phyloP scores from a whole-genome alignment of 2,113 vertebrate genomes.

The Nibea albiflora region DNA sequence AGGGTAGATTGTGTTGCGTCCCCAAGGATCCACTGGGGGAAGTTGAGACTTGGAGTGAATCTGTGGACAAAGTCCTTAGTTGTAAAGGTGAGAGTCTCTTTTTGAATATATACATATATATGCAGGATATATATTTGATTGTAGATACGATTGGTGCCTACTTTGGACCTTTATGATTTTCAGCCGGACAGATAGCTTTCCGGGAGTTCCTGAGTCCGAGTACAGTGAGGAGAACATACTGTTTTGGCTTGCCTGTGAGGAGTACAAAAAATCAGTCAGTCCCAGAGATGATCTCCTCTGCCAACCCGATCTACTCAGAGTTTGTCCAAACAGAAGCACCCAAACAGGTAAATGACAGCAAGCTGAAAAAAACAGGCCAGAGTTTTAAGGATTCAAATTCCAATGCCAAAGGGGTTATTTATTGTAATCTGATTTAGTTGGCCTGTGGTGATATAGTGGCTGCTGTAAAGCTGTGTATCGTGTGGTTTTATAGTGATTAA shows the following conservation, averaged over 20 bases:
- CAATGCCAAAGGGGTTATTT: background rate
- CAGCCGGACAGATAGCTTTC: slow-evolving; percentile 92
- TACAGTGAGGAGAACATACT: slow-evolving; percentile 98
- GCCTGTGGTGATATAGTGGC: background rate
- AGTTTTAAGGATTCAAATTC: background rate
- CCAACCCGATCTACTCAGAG: slow-evolving; percentile 93
- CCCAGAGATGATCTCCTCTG: slow-evolving; percentile 88
- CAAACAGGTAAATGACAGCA: slow-evolving; percentile 88
- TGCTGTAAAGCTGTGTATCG: background rate
- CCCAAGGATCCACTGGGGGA: slow-evolving; percentile 87
- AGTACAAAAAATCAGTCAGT: slow-evolving; percentile 90
- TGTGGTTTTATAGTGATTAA: background rate
- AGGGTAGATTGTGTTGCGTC: slow-evolving; percentile 94
- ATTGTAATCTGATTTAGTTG: background rate
- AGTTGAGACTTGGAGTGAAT: slow-evolving; percentile 88
- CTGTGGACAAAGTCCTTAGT: slow-evolving; percentile 91
- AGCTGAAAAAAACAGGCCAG: background rate
- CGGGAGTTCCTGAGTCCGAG: slow-evolving; percentile 91
- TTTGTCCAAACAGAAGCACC: slow-evolving; percentile 94
- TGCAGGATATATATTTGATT: background rate
- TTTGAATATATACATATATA: background rate
- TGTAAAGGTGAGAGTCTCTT: slow-evolving; percentile 90
- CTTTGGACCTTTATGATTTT: slow-evolving; percentile 37
- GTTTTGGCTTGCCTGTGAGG: slow-evolving; percentile 95
- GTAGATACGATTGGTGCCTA: too few relatives aligned